Evolutionary conservation across 1,140 invertebrate genomes (phyloP).

Genomic region (Schlechtendalia chinensis): DNA sequence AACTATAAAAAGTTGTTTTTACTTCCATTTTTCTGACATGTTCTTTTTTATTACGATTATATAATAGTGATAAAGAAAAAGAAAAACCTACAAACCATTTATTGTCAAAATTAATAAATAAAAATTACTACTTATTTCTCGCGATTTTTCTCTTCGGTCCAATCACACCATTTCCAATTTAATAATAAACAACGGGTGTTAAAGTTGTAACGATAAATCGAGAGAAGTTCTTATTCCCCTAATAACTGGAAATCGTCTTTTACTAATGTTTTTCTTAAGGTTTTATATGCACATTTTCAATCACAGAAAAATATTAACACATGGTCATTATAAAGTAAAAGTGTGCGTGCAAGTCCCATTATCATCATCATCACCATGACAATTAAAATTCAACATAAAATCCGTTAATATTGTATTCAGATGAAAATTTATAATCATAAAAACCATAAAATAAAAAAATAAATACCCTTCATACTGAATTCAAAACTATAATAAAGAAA

Average conservation of each 20-base stretch:
- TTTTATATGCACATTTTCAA: constrained; percentile 13
- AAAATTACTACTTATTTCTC: constrained; percentile 13
- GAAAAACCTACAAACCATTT: constrained; percentile 27
- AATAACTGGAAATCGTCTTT: constrained; percentile 21
- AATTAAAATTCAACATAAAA: constrained; percentile 6
- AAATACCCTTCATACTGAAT: too few species aligned
- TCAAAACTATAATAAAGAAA: too few species aligned
- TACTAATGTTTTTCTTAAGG: constrained; percentile 12
- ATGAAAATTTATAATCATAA: not conserved
- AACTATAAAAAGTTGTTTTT: constrained; percentile 12
- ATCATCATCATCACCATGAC: not conserved
- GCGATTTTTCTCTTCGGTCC: constrained; percentile 13
- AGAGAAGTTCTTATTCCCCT: not conserved
- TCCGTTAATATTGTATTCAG: not conserved
- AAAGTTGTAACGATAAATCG: constrained; percentile 18
- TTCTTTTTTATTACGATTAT: constrained; percentile 19
- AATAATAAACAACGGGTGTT: constrained; percentile 29
- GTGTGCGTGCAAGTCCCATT: not conserved
- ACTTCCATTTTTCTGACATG: constrained; percentile 5
- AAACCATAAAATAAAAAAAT: not conserved
- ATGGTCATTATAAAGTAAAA: not conserved
- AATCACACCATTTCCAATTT: not conserved
- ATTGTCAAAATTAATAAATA: constrained; percentile 27
- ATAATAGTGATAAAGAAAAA: constrained; percentile 5
- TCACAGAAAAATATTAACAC: not conserved